Evolutionary conservation across 1,140 invertebrate species (phyloP).

Genomic region (Calephelis nemesis): DNA sequence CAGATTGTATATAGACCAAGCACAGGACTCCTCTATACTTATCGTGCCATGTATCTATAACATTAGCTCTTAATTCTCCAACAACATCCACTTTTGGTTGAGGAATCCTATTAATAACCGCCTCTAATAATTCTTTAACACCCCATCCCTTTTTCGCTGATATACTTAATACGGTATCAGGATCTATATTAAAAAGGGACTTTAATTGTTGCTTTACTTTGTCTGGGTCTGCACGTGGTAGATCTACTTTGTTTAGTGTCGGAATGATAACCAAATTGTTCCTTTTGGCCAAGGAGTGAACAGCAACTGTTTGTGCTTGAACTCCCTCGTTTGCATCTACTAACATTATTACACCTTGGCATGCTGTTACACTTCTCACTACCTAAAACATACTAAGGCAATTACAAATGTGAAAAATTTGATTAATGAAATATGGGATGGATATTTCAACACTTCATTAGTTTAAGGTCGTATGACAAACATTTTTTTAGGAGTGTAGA

Average conservation of each 20-base stretch:
- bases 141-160: conserved; percentile 95
- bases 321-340: conserved; percentile 98
- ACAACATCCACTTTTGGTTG: conserved; percentile 82
- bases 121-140: conserved; percentile 86
- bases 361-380: conserved; percentile 92
- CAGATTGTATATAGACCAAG: conserved; percentile 89
- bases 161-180: conserved; percentile 81
- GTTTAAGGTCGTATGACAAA: too few species aligned
- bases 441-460: too few species aligned
- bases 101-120: conserved; percentile 89
- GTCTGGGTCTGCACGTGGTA: conserved; percentile 93
- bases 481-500: too few species aligned
- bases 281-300: conserved; percentile 95
- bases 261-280: conserved; percentile 92
- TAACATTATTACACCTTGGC: conserved; percentile 96
- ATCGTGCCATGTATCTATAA: conserved; percentile 98
- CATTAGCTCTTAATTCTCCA: conserved; percentile 86
- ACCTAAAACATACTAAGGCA: conserved; percentile 65
- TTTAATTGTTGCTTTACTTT: conserved; percentile 88
- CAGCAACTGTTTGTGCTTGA: conserved; percentile 98
- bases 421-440: too few species aligned
- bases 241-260: conserved; percentile 98
- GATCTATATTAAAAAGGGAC: conserved; percentile 91
- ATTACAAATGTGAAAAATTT: too few species aligned
- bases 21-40: conserved; percentile 91